Evolutionary conservation across 2,888 invertebrate genomes (phyloP), one percentile per base, ranked within the genome.

Genomic region (Drosophila mulleri): DNA sequence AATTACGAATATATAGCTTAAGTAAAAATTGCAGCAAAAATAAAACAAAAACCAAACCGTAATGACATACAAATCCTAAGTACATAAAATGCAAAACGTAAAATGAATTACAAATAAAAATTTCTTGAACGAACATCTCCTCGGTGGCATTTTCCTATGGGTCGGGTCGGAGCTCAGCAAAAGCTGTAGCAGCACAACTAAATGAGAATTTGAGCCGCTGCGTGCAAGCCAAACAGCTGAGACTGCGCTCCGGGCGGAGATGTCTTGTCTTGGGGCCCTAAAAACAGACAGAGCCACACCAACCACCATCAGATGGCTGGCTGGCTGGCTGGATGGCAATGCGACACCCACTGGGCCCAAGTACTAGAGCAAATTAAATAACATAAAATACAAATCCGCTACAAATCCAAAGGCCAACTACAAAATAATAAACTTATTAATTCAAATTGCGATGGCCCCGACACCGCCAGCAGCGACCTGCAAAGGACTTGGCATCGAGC

Each of bases 391-490:
- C 73, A 85, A 85, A 85, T 85, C 86, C 83, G 72, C 65, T 53
- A 66, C 75, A 72, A 70, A 78, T 75, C 80, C 80, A 63, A 56
- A 63, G 67, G 52, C 58, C 72, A 68, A 75, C 75, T 81, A 66
- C 78, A 78, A 83, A 78, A 84, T 84, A 83, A 85, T 83, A 85
- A 78, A 84, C 82, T 83, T 84, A 84, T 84, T 84, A 84, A 84
- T 84, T 85, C 75, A 82, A 83, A 82, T 80, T 72, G 80, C 67
- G 80, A 66, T 57, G 48, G 69, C 12, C 44, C 45, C 60, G 26
- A 29, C 61, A 44, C 56, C 23, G 41, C 52, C 78, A 79, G 69
- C 78, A 78, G 76, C 65, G 73, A 54, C 72, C 68, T 45, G 47
- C 26, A 18, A 12, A 23, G 41, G 60, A 54, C 39, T 63, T 59